phyloP scores from a whole-genome alignment of 2,113 vertebrate genomes.

The Pogonocichla stellata region DNA sequence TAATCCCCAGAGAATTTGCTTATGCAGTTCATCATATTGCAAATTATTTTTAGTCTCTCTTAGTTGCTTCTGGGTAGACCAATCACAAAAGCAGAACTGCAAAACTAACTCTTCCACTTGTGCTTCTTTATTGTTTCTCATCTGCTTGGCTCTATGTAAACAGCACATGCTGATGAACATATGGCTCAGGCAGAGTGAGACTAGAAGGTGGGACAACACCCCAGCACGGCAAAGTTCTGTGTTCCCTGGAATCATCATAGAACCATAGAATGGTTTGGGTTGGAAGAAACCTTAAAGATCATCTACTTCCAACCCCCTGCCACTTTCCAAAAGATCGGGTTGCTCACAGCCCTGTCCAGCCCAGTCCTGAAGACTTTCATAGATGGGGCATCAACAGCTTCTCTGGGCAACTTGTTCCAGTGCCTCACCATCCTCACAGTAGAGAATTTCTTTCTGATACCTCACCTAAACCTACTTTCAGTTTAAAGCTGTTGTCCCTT shows the following conservation, averaged over 20 bases:
- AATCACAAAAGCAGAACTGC: not conserved
- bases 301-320: not conserved
- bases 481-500: not conserved
- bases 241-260: not conserved
- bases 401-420: not conserved
- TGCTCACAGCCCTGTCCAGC: not conserved
- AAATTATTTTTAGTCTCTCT: not conserved
- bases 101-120: not conserved
- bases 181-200: not conserved
- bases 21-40: not conserved
- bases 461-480: not conserved
- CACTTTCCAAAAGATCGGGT: too few species aligned
- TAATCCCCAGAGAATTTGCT: not conserved
- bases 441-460: not conserved
- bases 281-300: not conserved
- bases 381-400: not conserved
- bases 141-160: not conserved
- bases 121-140: not conserved
- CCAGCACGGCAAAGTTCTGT: not conserved
- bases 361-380: not conserved
- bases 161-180: not conserved
- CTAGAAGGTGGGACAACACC: not conserved
- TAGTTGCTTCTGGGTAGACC: not conserved
- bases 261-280: not conserved
- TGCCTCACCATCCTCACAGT: not conserved